Conservation (phyloP, 2,888 invertebrate species). For the Drosophila multiciliata region DNA sequence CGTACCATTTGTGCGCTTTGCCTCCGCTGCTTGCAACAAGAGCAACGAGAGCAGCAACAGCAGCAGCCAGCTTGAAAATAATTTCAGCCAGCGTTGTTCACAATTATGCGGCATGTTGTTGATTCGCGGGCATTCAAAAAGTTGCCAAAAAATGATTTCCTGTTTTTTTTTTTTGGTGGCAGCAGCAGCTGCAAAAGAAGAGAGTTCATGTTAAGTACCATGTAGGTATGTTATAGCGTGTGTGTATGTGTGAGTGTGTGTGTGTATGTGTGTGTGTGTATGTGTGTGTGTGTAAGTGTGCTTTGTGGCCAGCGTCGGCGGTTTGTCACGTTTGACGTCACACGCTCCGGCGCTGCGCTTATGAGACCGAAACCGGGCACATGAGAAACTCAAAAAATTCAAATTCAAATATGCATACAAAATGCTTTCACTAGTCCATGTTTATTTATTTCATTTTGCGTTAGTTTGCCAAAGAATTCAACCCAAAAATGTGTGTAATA, state of each 20-base stretch:
- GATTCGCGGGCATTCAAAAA: constrained; percentile 61
- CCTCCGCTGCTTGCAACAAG: constrained; percentile 55
- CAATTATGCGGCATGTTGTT: constrained; percentile 79
- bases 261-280: constrained; percentile 24
- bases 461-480: constrained; percentile 44
- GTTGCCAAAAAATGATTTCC: constrained; percentile 74
- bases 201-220: constrained; percentile 47
- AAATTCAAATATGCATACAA: constrained; percentile 50
- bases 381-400: constrained; percentile 64
- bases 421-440: constrained; percentile 67
- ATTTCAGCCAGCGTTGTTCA: constrained; percentile 81
- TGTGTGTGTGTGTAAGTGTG: constrained; percentile 15
- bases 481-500: neutral
- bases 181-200: constrained; percentile 58
- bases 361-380: constrained; percentile 60
- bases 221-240: constrained; percentile 2
- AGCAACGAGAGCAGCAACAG: constrained; percentile 44
- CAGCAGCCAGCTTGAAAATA: constrained; percentile 61
- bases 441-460: neutral
- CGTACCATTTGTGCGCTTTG: constrained; percentile 75
- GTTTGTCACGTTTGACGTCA: constrained; percentile 69
- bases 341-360: constrained; percentile 44
- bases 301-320: constrained; percentile 32
- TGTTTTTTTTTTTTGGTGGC: constrained; percentile 47
- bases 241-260: constrained; percentile 14